These are phyloP conservation scores for Micrasema longulum DNA, from an alignment of 1,140 invertebrate genomes.

Conservation along the genomic window DNA sequence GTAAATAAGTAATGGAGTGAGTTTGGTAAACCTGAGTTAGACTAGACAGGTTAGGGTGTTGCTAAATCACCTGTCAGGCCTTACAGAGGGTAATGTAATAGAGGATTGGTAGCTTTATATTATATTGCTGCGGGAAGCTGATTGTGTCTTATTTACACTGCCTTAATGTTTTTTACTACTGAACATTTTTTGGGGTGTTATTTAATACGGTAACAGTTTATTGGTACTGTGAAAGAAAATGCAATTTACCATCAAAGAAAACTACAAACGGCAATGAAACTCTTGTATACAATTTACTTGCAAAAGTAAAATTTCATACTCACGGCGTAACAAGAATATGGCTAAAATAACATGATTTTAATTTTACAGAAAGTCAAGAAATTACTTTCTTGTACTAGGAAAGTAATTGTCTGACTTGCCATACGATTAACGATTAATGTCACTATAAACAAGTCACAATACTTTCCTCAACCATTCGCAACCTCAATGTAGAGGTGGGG, in stretches of 20 bases:
- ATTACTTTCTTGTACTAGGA: slow-evolving; percentile 24
- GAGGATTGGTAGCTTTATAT: slow-evolving; percentile 24
- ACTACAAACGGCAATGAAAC: slow-evolving; percentile 50
- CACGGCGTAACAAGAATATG: slow-evolving; percentile 50
- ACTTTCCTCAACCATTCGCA: slow-evolving; percentile 17
- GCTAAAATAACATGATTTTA: slow-evolving; percentile 51
- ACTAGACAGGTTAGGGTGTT: not conserved
- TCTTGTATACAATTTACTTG: slow-evolving; percentile 54
- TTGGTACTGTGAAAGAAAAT: slow-evolving; percentile 48
- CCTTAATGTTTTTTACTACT: slow-evolving; percentile 48
- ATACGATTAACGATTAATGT: slow-evolving; percentile 43
- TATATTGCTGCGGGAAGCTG: slow-evolving; percentile 29
- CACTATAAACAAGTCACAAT: slow-evolving; percentile 39
- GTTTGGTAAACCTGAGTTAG: slow-evolving; percentile 12
- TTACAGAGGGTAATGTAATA: not conserved
- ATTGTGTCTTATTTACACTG: slow-evolving; percentile 53
- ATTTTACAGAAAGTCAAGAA: slow-evolving; percentile 49
- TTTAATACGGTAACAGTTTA: slow-evolving; percentile 45
- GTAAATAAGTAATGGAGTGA: too few species aligned
- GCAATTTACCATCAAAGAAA: slow-evolving; percentile 39
- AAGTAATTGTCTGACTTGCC: slow-evolving; percentile 48
- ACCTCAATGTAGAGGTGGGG: slow-evolving; percentile 27
- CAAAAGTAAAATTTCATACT: slow-evolving; percentile 48
- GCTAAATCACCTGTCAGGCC: slow-evolving; percentile 12
- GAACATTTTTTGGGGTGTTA: slow-evolving; percentile 34